Conservation (phyloP, 1,140 invertebrate species). For the roundworm (Caenorhabditis elegans) region WBcel235 BX284605.5:6323001-6323500, state of each 20-base stretch:
- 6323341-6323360: background rate
- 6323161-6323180: background rate
- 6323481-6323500: background rate
- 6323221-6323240: background rate
- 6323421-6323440: background rate
- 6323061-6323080: background rate
- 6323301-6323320: conserved; percentile 26
- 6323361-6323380: background rate
- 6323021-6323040: conserved; percentile 9
- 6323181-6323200: background rate
- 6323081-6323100: background rate
- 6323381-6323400: background rate
- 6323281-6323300: conserved; percentile 23
- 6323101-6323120: conserved; percentile 23
- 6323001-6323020: background rate
- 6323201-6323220: conserved; percentile 24
- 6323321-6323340: conserved; percentile 29
- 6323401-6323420: background rate
- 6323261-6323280: background rate
- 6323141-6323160: background rate
- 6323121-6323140: background rate
- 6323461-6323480: conserved; percentile 1
- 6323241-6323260: conserved; percentile 1
- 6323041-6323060: background rate
- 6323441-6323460: conserved; percentile 7